Percentiles rank a stretch among this genome's conserved stretches.
Conservation (phyloP, 2,113 vertebrate genomes). For the Myotis lucifugus region DNA sequence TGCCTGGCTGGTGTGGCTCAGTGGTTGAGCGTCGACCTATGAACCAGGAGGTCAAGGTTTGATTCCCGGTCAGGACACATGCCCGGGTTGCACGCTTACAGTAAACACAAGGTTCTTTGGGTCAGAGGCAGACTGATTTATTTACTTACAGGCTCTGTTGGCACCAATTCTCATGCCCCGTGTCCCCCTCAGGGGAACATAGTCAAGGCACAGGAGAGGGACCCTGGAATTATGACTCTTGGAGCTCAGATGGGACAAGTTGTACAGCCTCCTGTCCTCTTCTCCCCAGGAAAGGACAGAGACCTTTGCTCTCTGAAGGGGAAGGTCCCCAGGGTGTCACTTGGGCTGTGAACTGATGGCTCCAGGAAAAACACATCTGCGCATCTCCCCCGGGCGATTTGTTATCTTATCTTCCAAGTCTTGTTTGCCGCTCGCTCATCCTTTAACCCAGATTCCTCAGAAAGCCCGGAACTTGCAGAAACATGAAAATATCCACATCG, state of each 20-base stretch:
- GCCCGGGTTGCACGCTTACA: not conserved
- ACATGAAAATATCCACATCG: not conserved
- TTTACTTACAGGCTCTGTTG: too few species aligned
- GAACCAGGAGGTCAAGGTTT: too few species aligned
- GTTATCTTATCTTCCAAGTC: not conserved
- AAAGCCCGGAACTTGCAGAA: not conserved
- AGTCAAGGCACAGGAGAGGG: not conserved
- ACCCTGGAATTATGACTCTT: not conserved
- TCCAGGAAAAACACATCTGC: not conserved
- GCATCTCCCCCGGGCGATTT: not conserved
- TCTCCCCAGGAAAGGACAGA: not conserved
- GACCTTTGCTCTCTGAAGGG: not conserved
- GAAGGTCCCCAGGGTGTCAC: not conserved
- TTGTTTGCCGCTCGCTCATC: not conserved
- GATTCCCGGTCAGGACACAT: too few species aligned
- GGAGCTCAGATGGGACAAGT: not conserved
- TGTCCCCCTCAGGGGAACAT: not conserved
- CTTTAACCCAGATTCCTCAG: not conserved
- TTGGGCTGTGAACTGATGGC: not conserved
- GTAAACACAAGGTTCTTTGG: not conserved
- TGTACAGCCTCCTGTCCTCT: not conserved
- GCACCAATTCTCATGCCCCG: fast-evolving
- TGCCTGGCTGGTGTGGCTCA: too few species aligned
- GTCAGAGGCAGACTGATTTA: not conserved
- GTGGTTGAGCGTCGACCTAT: too few species aligned